phyloP scores from a whole-genome alignment of 2,888 invertebrate species.

The Margaritifera margaritifera region DNA sequence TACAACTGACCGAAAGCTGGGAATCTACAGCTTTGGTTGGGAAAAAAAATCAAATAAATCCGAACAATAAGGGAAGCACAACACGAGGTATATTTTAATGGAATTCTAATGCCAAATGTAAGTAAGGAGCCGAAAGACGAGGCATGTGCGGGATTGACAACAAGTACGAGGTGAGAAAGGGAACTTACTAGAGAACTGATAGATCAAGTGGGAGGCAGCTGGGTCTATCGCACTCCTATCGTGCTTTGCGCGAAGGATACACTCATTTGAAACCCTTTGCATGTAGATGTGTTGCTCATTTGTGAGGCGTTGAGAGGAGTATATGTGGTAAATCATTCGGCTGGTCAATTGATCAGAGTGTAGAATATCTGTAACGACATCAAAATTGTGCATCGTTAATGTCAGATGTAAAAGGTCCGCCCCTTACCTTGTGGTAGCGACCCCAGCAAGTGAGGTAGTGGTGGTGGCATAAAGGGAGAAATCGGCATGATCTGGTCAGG shows the following conservation, averaged over 20 bases:
- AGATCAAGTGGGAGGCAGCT: constrained; percentile 59
- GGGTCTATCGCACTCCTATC: constrained; percentile 59
- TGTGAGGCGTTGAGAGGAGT: constrained; percentile 60
- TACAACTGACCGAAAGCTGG: too few species aligned
- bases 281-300: constrained; percentile 65
- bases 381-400: constrained; percentile 5
- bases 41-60: too few species aligned
- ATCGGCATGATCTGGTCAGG: constrained; percentile 40
- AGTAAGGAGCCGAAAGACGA: too few species aligned
- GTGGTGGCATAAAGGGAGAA: constrained; percentile 22
- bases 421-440: constrained; percentile 56
- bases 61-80: too few species aligned
- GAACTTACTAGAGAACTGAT: constrained; percentile 69
- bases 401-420: too few species aligned
- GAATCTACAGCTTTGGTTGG: too few species aligned
- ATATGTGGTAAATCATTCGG: constrained; percentile 67
- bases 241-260: constrained; percentile 60
- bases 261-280: constrained; percentile 64
- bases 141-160: too few species aligned
- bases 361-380: constrained; percentile 58
- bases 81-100: too few species aligned
- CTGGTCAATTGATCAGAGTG: constrained; percentile 65
- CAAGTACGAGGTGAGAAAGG: background rate
- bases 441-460: constrained; percentile 38
- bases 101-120: too few species aligned